phyloP scores from a whole-genome alignment of 2,888 invertebrate genomes.

The Pheosia tremula region DNA sequence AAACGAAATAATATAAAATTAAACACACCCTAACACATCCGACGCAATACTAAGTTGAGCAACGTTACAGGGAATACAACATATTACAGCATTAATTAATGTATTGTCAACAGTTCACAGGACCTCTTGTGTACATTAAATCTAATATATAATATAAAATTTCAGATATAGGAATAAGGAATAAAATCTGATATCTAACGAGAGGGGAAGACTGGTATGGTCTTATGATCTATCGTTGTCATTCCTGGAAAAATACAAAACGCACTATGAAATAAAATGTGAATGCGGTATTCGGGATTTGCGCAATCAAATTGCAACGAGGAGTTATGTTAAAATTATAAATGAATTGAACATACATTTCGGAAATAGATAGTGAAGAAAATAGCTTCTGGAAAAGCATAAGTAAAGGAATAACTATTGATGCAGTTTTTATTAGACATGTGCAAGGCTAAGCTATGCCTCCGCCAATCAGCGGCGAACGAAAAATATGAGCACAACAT shows the following conservation, averaged over 20 bases:
- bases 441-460: no score
- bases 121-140: slow-evolving; percentile 63
- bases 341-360: no score
- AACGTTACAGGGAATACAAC: slow-evolving; percentile 73
- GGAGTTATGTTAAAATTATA: no score
- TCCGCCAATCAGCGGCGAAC: no score
- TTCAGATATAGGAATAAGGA: slow-evolving; percentile 77
- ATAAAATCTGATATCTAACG: slow-evolving; percentile 79
- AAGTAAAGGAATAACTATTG: no score
- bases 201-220: slow-evolving; percentile 81
- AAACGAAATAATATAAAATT: slow-evolving; percentile 36
- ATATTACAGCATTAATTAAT: slow-evolving; percentile 63
- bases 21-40: slow-evolving; percentile 36
- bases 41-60: slow-evolving; percentile 75
- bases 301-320: no score
- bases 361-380: no score
- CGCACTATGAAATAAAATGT: not conserved
- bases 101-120: slow-evolving; percentile 82
- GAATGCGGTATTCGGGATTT: not conserved
- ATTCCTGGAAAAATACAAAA: slow-evolving; percentile 61
- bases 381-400: no score
- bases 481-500: no score
- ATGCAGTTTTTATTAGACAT: no score
- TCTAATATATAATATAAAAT: slow-evolving; percentile 80
- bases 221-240: slow-evolving; percentile 80